A percentile compares a stretch with the other conserved stretches of the same genome.
Evolutionary conservation across 2,113 vertebrate genomes (phyloP).

Genomic region (Oryzias melastigma): DNA sequence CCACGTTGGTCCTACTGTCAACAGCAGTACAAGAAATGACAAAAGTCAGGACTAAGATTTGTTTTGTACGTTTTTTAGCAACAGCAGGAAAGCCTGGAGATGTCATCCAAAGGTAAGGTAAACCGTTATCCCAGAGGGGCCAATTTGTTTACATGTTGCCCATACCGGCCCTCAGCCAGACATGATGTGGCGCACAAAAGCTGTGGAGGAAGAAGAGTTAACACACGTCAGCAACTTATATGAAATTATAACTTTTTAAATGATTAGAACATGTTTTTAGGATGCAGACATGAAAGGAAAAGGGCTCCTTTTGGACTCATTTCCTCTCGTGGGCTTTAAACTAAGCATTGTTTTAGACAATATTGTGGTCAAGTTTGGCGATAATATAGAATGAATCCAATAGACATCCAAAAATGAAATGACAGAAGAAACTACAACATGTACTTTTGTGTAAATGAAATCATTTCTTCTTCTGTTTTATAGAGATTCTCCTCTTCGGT

Average conservation of each 20-base stretch:
- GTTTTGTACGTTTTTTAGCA: slow-evolving; percentile 13
- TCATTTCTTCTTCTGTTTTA: too few relatives aligned
- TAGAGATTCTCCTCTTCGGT: too few relatives aligned
- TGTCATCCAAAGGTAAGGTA: not conserved
- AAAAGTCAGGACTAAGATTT: slow-evolving; percentile 18
- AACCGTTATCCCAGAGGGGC: slow-evolving; percentile 61
- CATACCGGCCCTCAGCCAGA: slow-evolving; percentile 75
- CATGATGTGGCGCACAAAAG: slow-evolving; percentile 78
- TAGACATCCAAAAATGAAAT: too few relatives aligned
- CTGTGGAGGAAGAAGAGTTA: slow-evolving; percentile 74
- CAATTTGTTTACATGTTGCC: slow-evolving; percentile 62
- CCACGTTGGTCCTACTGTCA: slow-evolving; percentile 1
- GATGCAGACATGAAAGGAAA: not conserved
- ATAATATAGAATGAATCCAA: too few relatives aligned
- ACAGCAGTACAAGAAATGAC: slow-evolving; percentile 18
- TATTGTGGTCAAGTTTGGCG: too few relatives aligned
- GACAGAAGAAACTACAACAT: too few relatives aligned
- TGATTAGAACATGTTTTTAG: not conserved
- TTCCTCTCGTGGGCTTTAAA: too few relatives aligned
- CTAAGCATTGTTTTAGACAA: too few relatives aligned
- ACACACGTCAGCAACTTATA: slow-evolving; percentile 37
- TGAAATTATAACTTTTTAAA: slow-evolving; percentile 8
- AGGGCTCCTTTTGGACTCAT: too few relatives aligned
- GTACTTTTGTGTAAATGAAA: too few relatives aligned
- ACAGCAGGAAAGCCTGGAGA: slow-evolving; percentile 6